These are phyloP conservation scores for Globodera rostochiensis DNA, from an alignment of 1,140 invertebrate genomes.

Conservation along the genomic window DNA sequence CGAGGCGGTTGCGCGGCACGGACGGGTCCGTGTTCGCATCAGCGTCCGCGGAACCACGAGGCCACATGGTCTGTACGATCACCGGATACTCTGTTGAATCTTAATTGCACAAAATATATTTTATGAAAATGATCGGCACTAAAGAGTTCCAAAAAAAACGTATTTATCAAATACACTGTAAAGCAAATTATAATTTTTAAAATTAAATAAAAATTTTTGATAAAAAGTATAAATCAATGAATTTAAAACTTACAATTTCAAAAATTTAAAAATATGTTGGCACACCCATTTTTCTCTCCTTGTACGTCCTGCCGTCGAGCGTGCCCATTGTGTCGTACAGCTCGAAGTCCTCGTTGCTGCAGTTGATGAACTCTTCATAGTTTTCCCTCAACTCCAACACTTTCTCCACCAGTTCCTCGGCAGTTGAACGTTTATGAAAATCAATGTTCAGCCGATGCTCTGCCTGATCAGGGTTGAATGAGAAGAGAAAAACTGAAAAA, in stretches of 20 bases:
- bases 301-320: conserved; percentile 75
- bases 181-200: too few relatives aligned
- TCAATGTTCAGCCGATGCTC: conserved; percentile 47
- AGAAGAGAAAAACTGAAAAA: conserved; percentile 51
- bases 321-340: conserved; percentile 77
- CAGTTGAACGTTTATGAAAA: conserved; percentile 60
- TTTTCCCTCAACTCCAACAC: conserved; percentile 51
- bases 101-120: not conserved
- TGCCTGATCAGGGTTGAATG: conserved; percentile 58
- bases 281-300: conserved; percentile 82
- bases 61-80: conserved; percentile 88
- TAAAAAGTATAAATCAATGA: too few relatives aligned
- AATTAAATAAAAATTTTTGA: too few relatives aligned
- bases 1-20: conserved; percentile 69
- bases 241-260: too few relatives aligned
- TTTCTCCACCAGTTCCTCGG: conserved; percentile 63
- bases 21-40: conserved; percentile 52
- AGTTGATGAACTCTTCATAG: conserved; percentile 45
- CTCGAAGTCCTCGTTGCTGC: conserved; percentile 56
- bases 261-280: conserved; percentile 49
- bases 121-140: too few relatives aligned
- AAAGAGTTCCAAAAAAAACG: too few relatives aligned
- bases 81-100: conserved; percentile 78
- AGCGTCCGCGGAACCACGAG: conserved; percentile 69
- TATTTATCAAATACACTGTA: too few relatives aligned